Evolutionary conservation across 2,888 invertebrate genomes (phyloP).

Genomic region (Trachelus troglodyta): DNA sequence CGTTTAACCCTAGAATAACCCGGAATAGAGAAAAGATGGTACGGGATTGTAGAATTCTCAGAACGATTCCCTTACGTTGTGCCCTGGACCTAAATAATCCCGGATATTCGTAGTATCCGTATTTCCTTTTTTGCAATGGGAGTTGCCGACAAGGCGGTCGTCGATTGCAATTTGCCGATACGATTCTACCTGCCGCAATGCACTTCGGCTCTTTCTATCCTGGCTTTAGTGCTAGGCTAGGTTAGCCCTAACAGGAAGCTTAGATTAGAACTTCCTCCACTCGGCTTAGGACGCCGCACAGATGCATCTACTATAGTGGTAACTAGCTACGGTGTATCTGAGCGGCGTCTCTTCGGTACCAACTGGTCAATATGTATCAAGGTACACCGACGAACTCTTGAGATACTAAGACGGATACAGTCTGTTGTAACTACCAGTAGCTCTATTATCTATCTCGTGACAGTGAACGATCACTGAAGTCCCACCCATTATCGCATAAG

Average conservation of each 20-base stretch:
- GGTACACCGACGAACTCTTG: not conserved
- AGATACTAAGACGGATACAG: slow-evolving; percentile 33
- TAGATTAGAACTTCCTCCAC: not conserved
- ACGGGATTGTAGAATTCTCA: slow-evolving; percentile 14
- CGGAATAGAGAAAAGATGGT: not conserved
- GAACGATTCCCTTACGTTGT: slow-evolving; percentile 16
- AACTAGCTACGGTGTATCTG: slow-evolving; percentile 41
- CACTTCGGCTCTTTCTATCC: slow-evolving; percentile 20
- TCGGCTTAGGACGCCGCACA: slow-evolving; percentile 16
- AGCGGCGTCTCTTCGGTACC: slow-evolving; percentile 34
- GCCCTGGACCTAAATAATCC: slow-evolving; percentile 40
- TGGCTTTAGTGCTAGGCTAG: slow-evolving; percentile 18
- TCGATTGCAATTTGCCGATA: slow-evolving; percentile 63
- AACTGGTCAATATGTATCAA: slow-evolving; percentile 43
- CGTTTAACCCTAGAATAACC: not conserved
- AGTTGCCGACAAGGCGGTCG: slow-evolving; percentile 56
- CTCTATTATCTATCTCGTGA: slow-evolving; percentile 28
- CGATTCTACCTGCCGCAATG: slow-evolving; percentile 56
- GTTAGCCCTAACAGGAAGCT: slow-evolving; percentile 7
- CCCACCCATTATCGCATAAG: not conserved
- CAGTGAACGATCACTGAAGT: not conserved
- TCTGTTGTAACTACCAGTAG: slow-evolving; percentile 29
- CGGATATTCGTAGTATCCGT: slow-evolving; percentile 43
- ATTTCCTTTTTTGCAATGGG: slow-evolving; percentile 32
- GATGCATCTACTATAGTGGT: slow-evolving; percentile 41